Base-by-base conservation (phyloP, 2,113 vertebrate genomes). In the Gadus chalcogrammus region DNA sequence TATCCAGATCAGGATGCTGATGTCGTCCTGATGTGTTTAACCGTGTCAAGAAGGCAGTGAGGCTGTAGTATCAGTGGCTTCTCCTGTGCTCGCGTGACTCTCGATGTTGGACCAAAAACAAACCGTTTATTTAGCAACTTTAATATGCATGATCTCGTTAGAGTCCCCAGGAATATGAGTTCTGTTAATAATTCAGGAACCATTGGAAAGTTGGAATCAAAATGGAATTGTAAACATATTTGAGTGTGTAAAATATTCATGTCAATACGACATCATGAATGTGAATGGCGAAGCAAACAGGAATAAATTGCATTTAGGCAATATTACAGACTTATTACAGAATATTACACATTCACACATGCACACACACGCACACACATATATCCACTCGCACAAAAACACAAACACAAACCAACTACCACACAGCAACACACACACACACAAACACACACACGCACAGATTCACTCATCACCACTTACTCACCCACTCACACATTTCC, bases 161-260 rank as follows among this genome's bases (percentile, higher is more conserved):
- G 55, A 17, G 60, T 58, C 62, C 55, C n/a, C 13, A 42, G 13
- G 42, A 72, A 59, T 48, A 55, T 60, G 22, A 5, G 18, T 17
- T 8, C 0, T 38, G 2, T 80, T 71, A 79, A 84, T 82, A 75
- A 80, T 81, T 66, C 48, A 79, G 3, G 59, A 64, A 64, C 1
- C 16, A 62, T 12, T 13, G 53, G 1, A 38, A 27, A 68, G 68
- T 38, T 38, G 3, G 60, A 13, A 59, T 35, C 52, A 2, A 56
- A 75, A 67, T 68, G 13, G 31, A 15, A 64, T 70, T 71, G 69
- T 20, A 68, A 78, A 35, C 31, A 35, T 35, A 35, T 35, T 3
- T 35, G 31, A 35, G 75, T 64, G 15, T 71, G 22, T 84, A 35
- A 80, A 85, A 72, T 65, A 80, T 83, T 70, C 59, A 82, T 67